Percentiles rank a stretch among this genome's conserved stretches.
These are phyloP conservation scores for Aphelinus atriplicis DNA, from an alignment of 1,140 invertebrate species.

Conservation along the genomic window DNA sequence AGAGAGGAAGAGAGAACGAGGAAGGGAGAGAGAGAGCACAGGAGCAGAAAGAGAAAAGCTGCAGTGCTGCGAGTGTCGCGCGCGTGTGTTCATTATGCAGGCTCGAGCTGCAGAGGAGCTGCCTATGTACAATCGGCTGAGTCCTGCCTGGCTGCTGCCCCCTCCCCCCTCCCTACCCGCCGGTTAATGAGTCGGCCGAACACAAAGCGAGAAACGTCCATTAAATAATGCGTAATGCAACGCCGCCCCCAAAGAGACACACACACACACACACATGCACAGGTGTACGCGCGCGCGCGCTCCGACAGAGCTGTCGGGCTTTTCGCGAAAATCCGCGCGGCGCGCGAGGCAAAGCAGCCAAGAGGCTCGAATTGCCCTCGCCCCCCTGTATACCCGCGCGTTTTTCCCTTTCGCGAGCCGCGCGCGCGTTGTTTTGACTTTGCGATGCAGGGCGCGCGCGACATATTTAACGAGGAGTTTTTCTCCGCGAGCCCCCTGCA, in stretches of 20 bases:
- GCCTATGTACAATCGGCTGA: constrained; percentile 5
- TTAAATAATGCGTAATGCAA: constrained; percentile 63
- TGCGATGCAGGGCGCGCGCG: background rate
- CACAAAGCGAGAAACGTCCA: constrained; percentile 63
- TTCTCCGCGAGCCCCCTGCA: background rate
- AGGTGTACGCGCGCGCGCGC: too few species aligned
- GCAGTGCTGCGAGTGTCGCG: constrained; percentile 46
- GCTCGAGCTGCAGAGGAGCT: constrained; percentile 41
- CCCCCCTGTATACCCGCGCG: too few species aligned
- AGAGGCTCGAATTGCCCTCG: too few species aligned
- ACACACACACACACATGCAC: too few species aligned
- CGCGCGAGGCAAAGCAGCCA: too few species aligned
- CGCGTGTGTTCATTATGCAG: constrained; percentile 61
- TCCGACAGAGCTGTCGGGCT: background rate
- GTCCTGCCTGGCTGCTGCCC: background rate
- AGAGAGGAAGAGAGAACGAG: constrained; percentile 22
- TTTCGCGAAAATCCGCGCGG: constrained; percentile 23
- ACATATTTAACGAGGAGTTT: constrained; percentile 4
- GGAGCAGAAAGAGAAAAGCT: constrained; percentile 14
- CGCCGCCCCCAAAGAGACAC: constrained; percentile 21
- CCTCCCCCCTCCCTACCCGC: constrained; percentile 2
- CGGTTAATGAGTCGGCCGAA: constrained; percentile 61
- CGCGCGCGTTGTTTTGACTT: background rate
- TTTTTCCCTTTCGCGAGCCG: too few species aligned
- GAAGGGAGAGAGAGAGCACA: constrained; percentile 23